Conservation (phyloP, 1,140 invertebrate species). For the Sesamia nonagrioides region DNA sequence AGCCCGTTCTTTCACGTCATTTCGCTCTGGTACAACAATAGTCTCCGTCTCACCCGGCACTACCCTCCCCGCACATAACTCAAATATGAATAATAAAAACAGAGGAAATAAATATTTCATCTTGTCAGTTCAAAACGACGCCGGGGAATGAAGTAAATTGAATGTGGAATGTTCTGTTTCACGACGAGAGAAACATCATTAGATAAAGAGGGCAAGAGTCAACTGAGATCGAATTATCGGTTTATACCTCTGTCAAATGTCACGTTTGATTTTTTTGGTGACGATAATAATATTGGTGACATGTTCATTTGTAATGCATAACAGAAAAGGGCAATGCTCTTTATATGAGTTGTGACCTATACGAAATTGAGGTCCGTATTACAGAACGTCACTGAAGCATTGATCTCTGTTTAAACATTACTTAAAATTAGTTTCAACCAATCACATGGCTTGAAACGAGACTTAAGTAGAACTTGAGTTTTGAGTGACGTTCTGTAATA, state of each 20-base stretch:
- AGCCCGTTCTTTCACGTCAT: slow-evolving; percentile 14
- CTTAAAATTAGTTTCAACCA: too few relatives aligned
- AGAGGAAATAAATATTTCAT: slow-evolving; percentile 56
- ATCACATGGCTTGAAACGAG: too few relatives aligned
- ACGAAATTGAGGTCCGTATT: too few relatives aligned
- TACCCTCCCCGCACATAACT: slow-evolving; percentile 52
- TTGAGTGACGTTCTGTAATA: too few relatives aligned
- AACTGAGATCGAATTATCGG: slow-evolving; percentile 53
- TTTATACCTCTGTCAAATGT: slow-evolving; percentile 32
- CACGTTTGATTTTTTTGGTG: slow-evolving; percentile 31
- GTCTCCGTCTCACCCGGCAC: slow-evolving; percentile 50
- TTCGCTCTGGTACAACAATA: not conserved
- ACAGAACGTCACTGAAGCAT: too few relatives aligned
- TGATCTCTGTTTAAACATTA: too few relatives aligned
- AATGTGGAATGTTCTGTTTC: slow-evolving; percentile 36
- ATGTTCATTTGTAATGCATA: slow-evolving; percentile 2
- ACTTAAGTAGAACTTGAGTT: too few relatives aligned
- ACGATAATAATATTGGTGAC: slow-evolving; percentile 7
- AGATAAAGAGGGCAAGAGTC: slow-evolving; percentile 57
- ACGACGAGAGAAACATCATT: slow-evolving; percentile 44
- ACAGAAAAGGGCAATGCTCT: slow-evolving; percentile 16
- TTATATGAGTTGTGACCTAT: slow-evolving; percentile 12
- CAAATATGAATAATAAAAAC: slow-evolving; percentile 47
- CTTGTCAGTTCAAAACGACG: slow-evolving; percentile 46
- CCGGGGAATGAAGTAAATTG: slow-evolving; percentile 49